Conservation (phyloP, 2,113 vertebrate species). For the Mellivora capensis region DNA sequence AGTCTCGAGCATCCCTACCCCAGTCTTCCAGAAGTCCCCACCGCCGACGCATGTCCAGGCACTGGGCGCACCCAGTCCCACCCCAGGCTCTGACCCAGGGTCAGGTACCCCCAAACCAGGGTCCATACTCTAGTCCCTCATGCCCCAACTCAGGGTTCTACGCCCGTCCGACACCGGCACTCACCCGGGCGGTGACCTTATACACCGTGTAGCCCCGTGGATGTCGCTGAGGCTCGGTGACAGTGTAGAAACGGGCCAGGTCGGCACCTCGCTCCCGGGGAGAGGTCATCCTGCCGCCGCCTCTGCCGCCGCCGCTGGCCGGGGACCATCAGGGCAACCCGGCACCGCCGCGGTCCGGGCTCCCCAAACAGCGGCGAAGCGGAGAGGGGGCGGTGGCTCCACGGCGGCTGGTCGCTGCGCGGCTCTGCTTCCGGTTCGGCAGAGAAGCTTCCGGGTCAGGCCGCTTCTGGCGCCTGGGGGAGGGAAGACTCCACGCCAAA, state of each 20-base stretch:
- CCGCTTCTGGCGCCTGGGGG: fast-evolving
- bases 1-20: not conserved
- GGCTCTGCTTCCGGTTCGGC: conserved; percentile 56
- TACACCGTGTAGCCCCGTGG: conserved; percentile 94
- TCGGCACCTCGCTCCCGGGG: conserved; percentile 88
- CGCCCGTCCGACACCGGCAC: conserved; percentile 61
- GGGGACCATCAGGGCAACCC: conserved; percentile 39
- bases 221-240: conserved; percentile 94
- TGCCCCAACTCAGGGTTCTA: not conserved
- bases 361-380: not conserved
- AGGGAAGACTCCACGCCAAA: fast-evolving
- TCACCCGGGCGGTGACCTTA: conserved; percentile 97
- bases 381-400: conserved; percentile 36
- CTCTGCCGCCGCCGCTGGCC: conserved; percentile 38
- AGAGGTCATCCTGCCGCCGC: conserved; percentile 91
- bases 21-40: not conserved
- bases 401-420: not conserved
- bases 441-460: conserved; percentile 58
- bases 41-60: not conserved
- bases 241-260: conserved; percentile 97
- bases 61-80: not conserved
- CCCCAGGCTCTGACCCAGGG: not conserved
- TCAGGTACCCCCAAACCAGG: not conserved
- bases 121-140: not conserved
- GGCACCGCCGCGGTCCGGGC: not conserved